Evolutionary conservation across 2,888 invertebrate species (phyloP), one percentile per base, ranked within the genome.

Genomic region (Hetaerina titia): DNA sequence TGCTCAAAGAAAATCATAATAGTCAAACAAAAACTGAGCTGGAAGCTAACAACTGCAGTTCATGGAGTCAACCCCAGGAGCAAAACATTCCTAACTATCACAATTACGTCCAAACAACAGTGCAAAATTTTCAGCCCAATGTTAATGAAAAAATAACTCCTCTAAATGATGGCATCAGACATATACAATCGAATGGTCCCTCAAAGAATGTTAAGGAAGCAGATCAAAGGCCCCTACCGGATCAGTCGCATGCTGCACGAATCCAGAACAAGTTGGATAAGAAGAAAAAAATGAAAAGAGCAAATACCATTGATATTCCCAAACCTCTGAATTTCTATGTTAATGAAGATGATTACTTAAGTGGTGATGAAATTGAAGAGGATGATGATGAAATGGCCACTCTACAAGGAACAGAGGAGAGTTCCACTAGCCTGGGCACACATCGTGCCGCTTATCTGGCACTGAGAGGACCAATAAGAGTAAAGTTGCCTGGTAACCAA

Each of bases 271-370:
- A 74, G 56, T 56, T 92, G 92, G 97, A 97, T 95, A 98, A 98
- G 96, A 98, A 98, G 96, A 97, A 98, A 57, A 98, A 98, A 96
- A 98, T 99, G 98, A 99, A 98, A 96, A 97, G 99, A 25, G 98
- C 99, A 7, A 99, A 99, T 96, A 99, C 99, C 1, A 98, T 99
- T 95, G 98, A 99, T 96, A 98, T 99, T 96, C 98, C 98, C 0
- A 98, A 98, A 96, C 97, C 98, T 0, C 95, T 97, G 96, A 96
- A 96, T 13, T 96, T 96, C n/a, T 97, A 97, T 90, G 96, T 96
- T 95, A 96, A 96, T 95, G 97, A 97, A 95, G 97, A 97, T 31
- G 97, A 97, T 92, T 97, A 97, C 57, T 95, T 95, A 2, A 96
- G 96, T 63, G 96, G 96, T 13, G 96, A 96, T 69, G 95, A 95